A percentile compares a stretch with the other conserved stretches of the same genome.
Evolutionary conservation across 2,113 vertebrate species (phyloP).

Genomic region (rabbit (Oryctolagus cuniculus)): mOryCun1.1 NC_091445.1:85791501-85792000

Average conservation of each 20-base stretch:
- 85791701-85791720: slow-evolving; percentile 78
- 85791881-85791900: slow-evolving; percentile 43
- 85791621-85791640: slow-evolving; percentile 42
- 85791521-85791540: slow-evolving; percentile 41
- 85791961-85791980: slow-evolving; percentile 72
- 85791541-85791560: not conserved
- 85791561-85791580: slow-evolving; percentile 1
- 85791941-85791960: slow-evolving; percentile 75
- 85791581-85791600: slow-evolving; percentile 44
- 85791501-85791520: not conserved
- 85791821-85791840: slow-evolving; percentile 68
- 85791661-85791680: slow-evolving; percentile 73
- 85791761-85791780: slow-evolving; percentile 73
- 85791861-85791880: slow-evolving; percentile 78
- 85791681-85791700: slow-evolving; percentile 68
- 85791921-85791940: slow-evolving; percentile 69
- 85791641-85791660: slow-evolving; percentile 43
- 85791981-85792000: slow-evolving; percentile 77
- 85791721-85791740: slow-evolving; percentile 73
- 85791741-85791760: slow-evolving; percentile 68
- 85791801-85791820: slow-evolving; percentile 68
- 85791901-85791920: slow-evolving; percentile 52
- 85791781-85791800: slow-evolving; percentile 70
- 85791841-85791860: slow-evolving; percentile 70
- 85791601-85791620: not conserved